Percentiles rank a stretch among this genome's conserved stretches.
Evolutionary conservation across 2,113 vertebrate genomes (phyloP).

Genomic region (Neomonachus schauinslandi): DNA sequence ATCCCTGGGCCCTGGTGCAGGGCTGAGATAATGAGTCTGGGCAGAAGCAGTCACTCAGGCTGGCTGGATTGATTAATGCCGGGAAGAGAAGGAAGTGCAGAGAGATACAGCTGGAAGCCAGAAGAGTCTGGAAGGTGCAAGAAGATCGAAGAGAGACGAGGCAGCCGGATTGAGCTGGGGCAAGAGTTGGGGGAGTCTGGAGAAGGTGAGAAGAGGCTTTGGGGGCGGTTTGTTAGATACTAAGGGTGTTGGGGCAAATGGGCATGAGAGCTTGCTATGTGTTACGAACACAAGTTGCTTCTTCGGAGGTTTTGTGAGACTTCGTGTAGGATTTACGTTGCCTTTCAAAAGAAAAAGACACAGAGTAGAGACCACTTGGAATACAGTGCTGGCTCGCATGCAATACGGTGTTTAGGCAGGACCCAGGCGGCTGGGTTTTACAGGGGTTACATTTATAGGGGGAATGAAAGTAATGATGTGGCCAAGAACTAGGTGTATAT

Average conservation of each 20-base stretch:
- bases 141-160: background rate
- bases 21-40: background rate
- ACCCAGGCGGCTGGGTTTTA: background rate
- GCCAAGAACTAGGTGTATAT: no score
- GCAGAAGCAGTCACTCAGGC: background rate
- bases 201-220: background rate
- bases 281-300: background rate
- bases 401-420: background rate
- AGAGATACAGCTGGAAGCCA: background rate
- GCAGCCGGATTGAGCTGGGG: background rate
- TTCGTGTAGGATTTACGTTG: background rate
- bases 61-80: background rate
- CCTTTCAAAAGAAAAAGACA: background rate
- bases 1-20: background rate
- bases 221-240: fast-evolving
- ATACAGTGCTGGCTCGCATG: background rate
- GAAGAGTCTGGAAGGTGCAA: background rate
- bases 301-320: background rate
- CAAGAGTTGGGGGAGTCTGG: background rate
- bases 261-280: background rate
- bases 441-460: background rate
- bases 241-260: background rate
- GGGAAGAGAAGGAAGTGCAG: no score
- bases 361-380: background rate
- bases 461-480: background rate